Evolutionary conservation across 2,113 vertebrate species (phyloP).

Genomic region (Nerophis lumbriciformis): DNA sequence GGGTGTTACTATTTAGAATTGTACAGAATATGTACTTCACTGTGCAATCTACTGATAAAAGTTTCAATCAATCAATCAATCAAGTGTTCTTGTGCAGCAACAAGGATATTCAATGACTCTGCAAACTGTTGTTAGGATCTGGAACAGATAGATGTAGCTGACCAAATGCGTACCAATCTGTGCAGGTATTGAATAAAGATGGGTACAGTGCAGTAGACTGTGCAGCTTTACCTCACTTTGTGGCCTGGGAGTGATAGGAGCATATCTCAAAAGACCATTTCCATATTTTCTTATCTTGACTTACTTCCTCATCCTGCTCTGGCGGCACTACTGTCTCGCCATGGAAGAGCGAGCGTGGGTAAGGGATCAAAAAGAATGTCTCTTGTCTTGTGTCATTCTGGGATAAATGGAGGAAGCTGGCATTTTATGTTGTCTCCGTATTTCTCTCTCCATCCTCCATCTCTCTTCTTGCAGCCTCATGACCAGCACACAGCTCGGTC

Average conservation of each 20-base stretch:
- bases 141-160: too few relatives aligned
- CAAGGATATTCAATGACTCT: too few relatives aligned
- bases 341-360: slow-evolving; percentile 13
- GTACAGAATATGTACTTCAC: too few relatives aligned
- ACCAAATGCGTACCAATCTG: too few relatives aligned
- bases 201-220: too few relatives aligned
- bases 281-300: background rate
- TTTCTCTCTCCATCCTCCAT: slow-evolving; percentile 16
- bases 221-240: background rate
- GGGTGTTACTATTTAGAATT: too few relatives aligned
- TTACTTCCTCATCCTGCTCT: background rate
- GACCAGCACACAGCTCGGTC: slow-evolving; percentile 10
- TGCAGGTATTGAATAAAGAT: too few relatives aligned
- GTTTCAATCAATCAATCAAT: too few relatives aligned
- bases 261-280: background rate
- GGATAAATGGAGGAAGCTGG: slow-evolving; percentile 22
- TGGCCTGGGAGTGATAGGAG: too few relatives aligned
- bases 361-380: slow-evolving; percentile 10
- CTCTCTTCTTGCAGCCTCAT: slow-evolving; percentile 27
- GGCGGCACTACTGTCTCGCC: background rate
- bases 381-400: slow-evolving; percentile 9
- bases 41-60: too few relatives aligned
- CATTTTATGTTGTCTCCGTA: slow-evolving; percentile 16
- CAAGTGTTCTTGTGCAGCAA: too few relatives aligned
- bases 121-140: too few relatives aligned